These are phyloP conservation scores for Smutsia gigantea DNA, from an alignment of 2,797 vertebrate genomes.

Conservation along the genomic window DNA sequence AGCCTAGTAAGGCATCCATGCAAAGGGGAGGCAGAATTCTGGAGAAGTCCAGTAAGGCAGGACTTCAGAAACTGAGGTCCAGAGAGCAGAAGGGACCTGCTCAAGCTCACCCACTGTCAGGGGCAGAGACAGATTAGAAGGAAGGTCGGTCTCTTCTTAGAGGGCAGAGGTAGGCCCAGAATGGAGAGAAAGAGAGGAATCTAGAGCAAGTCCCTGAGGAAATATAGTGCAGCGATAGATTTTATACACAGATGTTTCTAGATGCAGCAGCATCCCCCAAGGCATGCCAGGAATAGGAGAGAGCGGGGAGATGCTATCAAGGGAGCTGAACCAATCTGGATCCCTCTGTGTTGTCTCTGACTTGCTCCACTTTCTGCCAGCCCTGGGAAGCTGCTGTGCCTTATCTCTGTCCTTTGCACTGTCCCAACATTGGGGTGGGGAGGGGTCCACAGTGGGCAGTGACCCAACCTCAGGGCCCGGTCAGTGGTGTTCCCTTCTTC, in stretches of 20 bases:
- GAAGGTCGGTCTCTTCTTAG: not conserved
- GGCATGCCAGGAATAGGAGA: not conserved
- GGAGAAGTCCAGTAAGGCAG: not conserved
- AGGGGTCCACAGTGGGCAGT: not conserved
- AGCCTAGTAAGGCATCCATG: not conserved
- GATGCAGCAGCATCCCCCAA: not conserved
- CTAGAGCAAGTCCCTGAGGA: not conserved
- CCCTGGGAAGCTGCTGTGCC: not conserved
- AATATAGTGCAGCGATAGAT: not conserved
- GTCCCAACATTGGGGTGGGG: not conserved
- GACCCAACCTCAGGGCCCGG: not conserved
- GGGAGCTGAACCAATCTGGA: not conserved
- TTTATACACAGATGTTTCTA: not conserved
- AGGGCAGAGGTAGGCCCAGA: not conserved
- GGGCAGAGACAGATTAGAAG: not conserved
- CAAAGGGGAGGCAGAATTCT: conserved; percentile 13
- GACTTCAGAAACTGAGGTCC: not conserved
- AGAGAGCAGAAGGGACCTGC: not conserved
- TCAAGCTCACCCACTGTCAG: not conserved
- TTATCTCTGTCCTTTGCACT: not conserved
- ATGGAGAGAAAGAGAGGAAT: not conserved
- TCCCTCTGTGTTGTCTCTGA: not conserved
- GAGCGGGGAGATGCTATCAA: not conserved
- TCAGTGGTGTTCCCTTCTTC: not conserved
- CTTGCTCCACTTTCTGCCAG: not conserved